Evolutionary conservation across 2,113 vertebrate genomes (phyloP).

Genomic region (Labrus mixtus): DNA sequence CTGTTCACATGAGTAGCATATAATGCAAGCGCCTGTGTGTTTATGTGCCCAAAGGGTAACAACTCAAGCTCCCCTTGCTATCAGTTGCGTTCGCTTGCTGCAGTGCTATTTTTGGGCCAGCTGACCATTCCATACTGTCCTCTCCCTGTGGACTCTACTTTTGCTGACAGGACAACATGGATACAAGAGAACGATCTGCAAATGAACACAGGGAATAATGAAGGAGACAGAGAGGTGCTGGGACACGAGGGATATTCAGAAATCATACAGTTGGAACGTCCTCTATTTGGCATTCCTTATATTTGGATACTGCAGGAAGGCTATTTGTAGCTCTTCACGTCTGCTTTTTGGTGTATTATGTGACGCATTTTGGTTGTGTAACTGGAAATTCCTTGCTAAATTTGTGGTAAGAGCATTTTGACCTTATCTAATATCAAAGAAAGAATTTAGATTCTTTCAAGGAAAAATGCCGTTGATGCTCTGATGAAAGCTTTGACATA

Average conservation of each 20-base stretch:
- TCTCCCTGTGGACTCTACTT: constrained; percentile 66
- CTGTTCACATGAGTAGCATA: constrained; percentile 24
- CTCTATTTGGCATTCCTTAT: constrained; percentile 18
- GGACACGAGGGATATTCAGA: constrained; percentile 23
- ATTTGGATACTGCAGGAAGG: constrained; percentile 22
- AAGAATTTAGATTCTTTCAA: constrained; percentile 3
- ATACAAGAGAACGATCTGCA: constrained; percentile 54
- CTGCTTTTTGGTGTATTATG: constrained; percentile 36
- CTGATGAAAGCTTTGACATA: neutral
- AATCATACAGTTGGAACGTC: constrained; percentile 14
- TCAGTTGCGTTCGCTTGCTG: constrained; percentile 72
- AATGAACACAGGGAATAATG: constrained; percentile 46
- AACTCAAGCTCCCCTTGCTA: constrained; percentile 46
- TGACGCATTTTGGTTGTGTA: constrained; percentile 50
- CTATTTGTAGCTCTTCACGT: constrained; percentile 41
- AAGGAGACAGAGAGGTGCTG: constrained; percentile 22
- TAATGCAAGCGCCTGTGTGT: constrained; percentile 17
- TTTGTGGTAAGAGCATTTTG: constrained; percentile 18
- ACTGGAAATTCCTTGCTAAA: constrained; percentile 36
- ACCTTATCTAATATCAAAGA: constrained; percentile 25
- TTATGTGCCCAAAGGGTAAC: constrained; percentile 41
- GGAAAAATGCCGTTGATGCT: constrained; percentile 5
- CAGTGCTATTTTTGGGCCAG: constrained; percentile 78
- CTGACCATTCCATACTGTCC: constrained; percentile 65
- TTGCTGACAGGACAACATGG: constrained; percentile 68